These are phyloP conservation scores for Medauroidea extradentata DNA, from an alignment of 1,140 invertebrate genomes.

Conservation along the genomic window DNA sequence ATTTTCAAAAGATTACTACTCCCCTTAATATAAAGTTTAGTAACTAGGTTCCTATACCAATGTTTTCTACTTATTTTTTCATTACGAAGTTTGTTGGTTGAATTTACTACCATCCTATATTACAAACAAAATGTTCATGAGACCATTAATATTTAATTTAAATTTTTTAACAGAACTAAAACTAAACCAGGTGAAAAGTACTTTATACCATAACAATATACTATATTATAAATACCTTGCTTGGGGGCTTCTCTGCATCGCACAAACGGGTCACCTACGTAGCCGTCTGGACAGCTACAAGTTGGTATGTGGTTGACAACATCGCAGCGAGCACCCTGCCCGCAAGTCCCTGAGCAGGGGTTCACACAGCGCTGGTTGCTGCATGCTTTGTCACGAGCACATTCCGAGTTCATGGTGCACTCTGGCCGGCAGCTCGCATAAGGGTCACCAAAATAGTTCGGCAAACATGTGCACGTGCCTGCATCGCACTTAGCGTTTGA, in stretches of 20 bases:
- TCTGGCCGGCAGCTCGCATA: slow-evolving; percentile 66
- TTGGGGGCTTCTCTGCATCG: slow-evolving; percentile 45
- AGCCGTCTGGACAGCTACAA: slow-evolving; percentile 61
- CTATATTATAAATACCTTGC: too few relatives aligned
- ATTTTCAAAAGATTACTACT: too few relatives aligned
- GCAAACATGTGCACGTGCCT: slow-evolving; percentile 67
- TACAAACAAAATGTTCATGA: too few relatives aligned
- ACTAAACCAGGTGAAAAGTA: too few relatives aligned
- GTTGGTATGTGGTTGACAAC: slow-evolving; percentile 74
- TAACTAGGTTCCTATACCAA: too few relatives aligned
- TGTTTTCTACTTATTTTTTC: too few relatives aligned
- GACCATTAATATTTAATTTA: too few relatives aligned
- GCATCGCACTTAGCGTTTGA: slow-evolving; percentile 66
- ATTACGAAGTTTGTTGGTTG: too few relatives aligned
- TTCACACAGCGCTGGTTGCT: slow-evolving; percentile 68
- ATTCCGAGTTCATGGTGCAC: slow-evolving; percentile 80
- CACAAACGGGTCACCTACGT: slow-evolving; percentile 74
- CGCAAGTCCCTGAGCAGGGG: slow-evolving; percentile 74
- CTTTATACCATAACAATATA: too few relatives aligned
- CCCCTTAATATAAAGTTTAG: too few relatives aligned
- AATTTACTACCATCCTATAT: too few relatives aligned
- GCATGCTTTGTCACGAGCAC: slow-evolving; percentile 67
- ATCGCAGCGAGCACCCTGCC: slow-evolving; percentile 64
- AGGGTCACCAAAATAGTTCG: slow-evolving; percentile 71
- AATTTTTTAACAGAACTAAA: too few relatives aligned